Evolutionary conservation across 2,113 vertebrate genomes (phyloP).

Genomic region (Cnemophilus loriae): DNA sequence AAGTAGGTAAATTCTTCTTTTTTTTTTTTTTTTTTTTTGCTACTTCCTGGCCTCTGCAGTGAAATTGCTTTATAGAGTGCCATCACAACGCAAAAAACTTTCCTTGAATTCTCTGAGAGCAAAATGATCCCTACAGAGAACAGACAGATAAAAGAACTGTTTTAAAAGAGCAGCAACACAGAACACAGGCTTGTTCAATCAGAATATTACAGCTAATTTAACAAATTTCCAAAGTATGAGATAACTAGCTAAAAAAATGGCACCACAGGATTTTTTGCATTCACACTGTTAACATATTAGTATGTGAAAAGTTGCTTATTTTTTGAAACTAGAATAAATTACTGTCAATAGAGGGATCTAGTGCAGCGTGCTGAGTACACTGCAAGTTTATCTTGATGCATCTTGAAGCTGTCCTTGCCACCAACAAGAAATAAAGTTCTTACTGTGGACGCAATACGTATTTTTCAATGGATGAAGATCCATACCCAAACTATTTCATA

Average conservation of each 20-base stretch:
- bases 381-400: neutral
- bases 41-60: neutral
- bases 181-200: neutral
- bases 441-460: rapidly evolving
- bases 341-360: neutral
- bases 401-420: neutral
- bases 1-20: neutral
- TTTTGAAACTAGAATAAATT: neutral
- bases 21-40: neutral
- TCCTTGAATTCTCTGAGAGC: neutral
- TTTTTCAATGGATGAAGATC: neutral
- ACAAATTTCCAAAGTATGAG: neutral
- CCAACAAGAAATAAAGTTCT: neutral
- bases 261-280: neutral
- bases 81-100: neutral
- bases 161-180: neutral
- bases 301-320: neutral
- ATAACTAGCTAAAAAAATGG: neutral
- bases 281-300: neutral
- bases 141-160: neutral
- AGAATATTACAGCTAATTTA: neutral
- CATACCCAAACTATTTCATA: neutral
- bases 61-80: neutral
- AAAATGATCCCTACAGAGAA: neutral
- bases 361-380: neutral